A percentile compares a stretch with the other conserved stretches of the same genome.
Evolutionary conservation across 2,888 invertebrate genomes (phyloP).

Genomic region (Mythimna vitellina): DNA sequence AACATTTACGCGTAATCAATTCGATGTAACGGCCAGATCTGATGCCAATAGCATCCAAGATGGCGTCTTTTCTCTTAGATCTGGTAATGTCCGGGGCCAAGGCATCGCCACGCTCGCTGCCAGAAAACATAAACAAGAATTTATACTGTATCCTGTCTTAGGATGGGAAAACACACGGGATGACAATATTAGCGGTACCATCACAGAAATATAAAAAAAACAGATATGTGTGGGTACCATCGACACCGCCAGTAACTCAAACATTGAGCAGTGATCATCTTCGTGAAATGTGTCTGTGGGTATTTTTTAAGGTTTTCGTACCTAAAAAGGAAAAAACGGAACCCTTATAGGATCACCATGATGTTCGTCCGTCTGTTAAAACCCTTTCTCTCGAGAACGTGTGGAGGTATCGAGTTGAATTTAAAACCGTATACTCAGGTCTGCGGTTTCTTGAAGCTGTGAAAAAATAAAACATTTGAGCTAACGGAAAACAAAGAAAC

Average conservation of each 20-base stretch:
- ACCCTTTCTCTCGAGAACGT: too few relatives aligned
- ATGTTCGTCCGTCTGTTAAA: too few relatives aligned
- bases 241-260: background rate
- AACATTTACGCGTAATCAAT: slow-evolving; percentile 12
- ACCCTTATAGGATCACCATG: too few relatives aligned
- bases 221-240: too few relatives aligned
- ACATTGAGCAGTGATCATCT: background rate
- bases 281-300: background rate
- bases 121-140: slow-evolving; percentile 66
- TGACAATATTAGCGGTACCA: background rate
- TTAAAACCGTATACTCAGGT: too few relatives aligned
- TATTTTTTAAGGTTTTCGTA: background rate
- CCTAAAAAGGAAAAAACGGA: too few relatives aligned
- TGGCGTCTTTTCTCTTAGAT: slow-evolving; percentile 17
- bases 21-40: slow-evolving; percentile 2
- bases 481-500: too few relatives aligned
- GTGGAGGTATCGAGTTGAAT: too few relatives aligned
- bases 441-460: too few relatives aligned
- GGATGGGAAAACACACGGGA: slow-evolving; percentile 27
- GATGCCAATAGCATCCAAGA: slow-evolving; percentile 29
- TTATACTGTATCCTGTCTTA: slow-evolving; percentile 54
- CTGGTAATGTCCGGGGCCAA: slow-evolving; percentile 37
- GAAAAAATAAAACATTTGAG: too few relatives aligned
- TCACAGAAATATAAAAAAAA: too few relatives aligned
- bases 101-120: slow-evolving; percentile 46